Base-by-base conservation (phyloP, 2,113 vertebrate species). In the Rhinogobius similis region DNA sequence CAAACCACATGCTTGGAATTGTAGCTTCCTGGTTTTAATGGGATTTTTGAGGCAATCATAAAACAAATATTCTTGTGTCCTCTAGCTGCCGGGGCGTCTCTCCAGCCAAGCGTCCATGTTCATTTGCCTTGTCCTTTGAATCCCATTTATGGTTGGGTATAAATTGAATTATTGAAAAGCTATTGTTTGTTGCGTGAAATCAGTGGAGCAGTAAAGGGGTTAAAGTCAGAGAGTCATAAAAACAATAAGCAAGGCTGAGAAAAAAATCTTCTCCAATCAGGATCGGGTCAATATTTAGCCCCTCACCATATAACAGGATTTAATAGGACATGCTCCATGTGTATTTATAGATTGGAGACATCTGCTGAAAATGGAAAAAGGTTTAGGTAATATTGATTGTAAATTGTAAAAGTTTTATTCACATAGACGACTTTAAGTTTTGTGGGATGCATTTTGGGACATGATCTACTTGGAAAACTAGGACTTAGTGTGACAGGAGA, bases 151-250 rank as follows among this genome's bases (percentile, higher is more conserved):
- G 79, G 78, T 18, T 4, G 76, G 79, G 84, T 75, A 82, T 89
- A 92, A 92, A 90, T 91, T 86, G 86, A 91, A 89, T 92, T 90
- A 93, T 91, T 90, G 89, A 86, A 88, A 92, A 91, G 87, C 83
- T 79, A 92, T 91, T 90, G 86, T 88, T 87, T 90, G 83, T 81
- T 76, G 86, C 73, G 75, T 85, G 84, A 90, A 90, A 77, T 85
- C 91, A 87, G 86, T 76, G 88, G 83, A 90, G 88, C 89, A 88
- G 86, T 79, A 92, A 92, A 92, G 80, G 86, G 90, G 86, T 91
- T 91, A 87, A 89, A 90, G 87, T 86, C 84, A 86, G 70, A 79
- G 78, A 89, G 78, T 85, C 74, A 73, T 88, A 92, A 92, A 93
- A 90, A 90, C 83, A 89, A 91, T 90, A 86, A 89, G 83, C 81